Evolutionary conservation across 1,140 invertebrate genomes (phyloP), one percentile per base, ranked within the genome.

Genomic region (Telenomus remus): DNA sequence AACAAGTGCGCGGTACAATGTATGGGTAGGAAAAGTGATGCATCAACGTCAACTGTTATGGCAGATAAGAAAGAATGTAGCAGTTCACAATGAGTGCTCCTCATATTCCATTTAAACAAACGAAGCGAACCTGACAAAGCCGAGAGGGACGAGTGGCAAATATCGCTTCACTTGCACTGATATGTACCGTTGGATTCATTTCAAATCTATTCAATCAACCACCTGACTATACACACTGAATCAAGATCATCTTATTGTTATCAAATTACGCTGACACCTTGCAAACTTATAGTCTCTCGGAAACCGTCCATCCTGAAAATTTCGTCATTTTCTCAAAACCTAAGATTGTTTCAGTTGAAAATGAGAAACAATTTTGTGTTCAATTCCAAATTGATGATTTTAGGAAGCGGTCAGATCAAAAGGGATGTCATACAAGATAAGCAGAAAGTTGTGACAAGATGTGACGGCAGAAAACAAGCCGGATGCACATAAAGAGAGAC

Each of bases 31-130:
- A 60, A 65, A 59, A 61, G 61, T 60, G 61, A 73, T 65, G 50
- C 50, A 72, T 66, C 61, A 73, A 65, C 61, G 70, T 65, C 61
- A 60, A 55, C 61, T 55, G 64, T 73, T 73, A 63, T 60, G 43
- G 50, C 47, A 66, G 70, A 65, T 73, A 73, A 73, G 70, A 55
- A 64, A 57, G 59, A 73, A 66, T 73, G 56, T 55, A 53, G n/a
- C 66, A 47, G 37, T 59, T 64, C 61, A 73, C 61, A 73, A 73
- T 66, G 61, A 65, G 50, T 43, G 61, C 59, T 59, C 34, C 57
- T 71, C 69, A 48, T 59, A 72, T 72, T 59, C 46, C 69, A 54
- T 72, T 72, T 44, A 53, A 72, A 64, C 69, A 72, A 72, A 57
- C 43, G 69, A n/a, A 53, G 13, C 47, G 47, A 27, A 46, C 42